Conservation (phyloP, 2,888 invertebrate genomes). For the Pseudanteris insignis region DNA sequence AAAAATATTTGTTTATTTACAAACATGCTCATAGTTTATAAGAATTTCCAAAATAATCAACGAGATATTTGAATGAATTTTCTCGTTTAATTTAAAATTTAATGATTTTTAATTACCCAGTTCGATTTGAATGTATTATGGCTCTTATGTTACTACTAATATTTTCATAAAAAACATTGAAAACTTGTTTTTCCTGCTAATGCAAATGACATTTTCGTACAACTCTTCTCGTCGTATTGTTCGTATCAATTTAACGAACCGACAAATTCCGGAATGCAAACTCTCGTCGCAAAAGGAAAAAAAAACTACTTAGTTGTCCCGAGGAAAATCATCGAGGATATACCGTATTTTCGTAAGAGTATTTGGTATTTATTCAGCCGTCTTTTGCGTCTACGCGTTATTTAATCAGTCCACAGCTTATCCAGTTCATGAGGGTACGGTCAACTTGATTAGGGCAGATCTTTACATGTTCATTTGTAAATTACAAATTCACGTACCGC, state of each 20-base stretch:
- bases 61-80: too few species aligned
- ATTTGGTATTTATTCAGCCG: slow-evolving; percentile 52
- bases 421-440: slow-evolving; percentile 32
- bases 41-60: too few species aligned
- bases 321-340: slow-evolving; percentile 27
- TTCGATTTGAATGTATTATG: too few species aligned
- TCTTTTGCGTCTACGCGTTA: slow-evolving; percentile 47
- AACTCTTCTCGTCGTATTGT: slow-evolving; percentile 1
- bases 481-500: slow-evolving; percentile 11
- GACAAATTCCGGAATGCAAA: slow-evolving; percentile 13
- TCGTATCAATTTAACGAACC: slow-evolving; percentile 10
- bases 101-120: too few species aligned
- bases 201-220: too few species aligned
- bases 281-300: slow-evolving; percentile 14
- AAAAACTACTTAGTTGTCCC: neutral
- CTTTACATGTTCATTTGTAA: slow-evolving; percentile 25
- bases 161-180: too few species aligned
- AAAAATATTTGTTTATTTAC: too few species aligned
- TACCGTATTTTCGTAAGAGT: slow-evolving; percentile 49
- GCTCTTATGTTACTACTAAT: too few species aligned
- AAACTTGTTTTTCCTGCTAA: too few species aligned
- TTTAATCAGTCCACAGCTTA: slow-evolving; percentile 48
- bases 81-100: too few species aligned
- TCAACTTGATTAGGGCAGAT: slow-evolving; percentile 32
- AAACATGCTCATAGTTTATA: too few species aligned